Percentiles rank a stretch among this genome's conserved stretches.
Evolutionary conservation across 2,113 vertebrate genomes (phyloP).

Genomic region (Hucho hucho): DNA sequence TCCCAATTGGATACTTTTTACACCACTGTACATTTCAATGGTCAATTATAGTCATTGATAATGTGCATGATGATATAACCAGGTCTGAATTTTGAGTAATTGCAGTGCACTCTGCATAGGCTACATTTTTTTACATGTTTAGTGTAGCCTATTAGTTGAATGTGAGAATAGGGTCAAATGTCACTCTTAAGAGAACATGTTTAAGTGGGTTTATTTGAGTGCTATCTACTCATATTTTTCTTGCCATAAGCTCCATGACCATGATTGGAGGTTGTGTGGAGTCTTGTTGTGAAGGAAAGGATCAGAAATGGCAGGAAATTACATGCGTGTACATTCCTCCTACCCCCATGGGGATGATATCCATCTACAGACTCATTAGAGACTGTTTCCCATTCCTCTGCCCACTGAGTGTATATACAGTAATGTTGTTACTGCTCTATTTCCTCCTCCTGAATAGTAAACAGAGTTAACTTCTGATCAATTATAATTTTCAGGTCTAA

Average conservation of each 20-base stretch:
- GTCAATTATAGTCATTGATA: neutral
- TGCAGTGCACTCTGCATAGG: too few relatives aligned
- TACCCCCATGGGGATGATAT: neutral
- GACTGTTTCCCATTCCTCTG: slow-evolving; percentile 19
- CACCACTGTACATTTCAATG: neutral
- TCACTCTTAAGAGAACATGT: neutral
- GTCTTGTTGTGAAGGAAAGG: slow-evolving; percentile 9
- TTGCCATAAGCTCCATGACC: neutral
- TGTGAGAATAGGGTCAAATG: neutral
- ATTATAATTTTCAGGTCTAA: too few relatives aligned
- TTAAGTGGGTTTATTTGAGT: neutral
- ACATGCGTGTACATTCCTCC: slow-evolving; percentile 13
- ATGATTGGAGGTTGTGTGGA: neutral
- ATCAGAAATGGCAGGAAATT: slow-evolving; percentile 1
- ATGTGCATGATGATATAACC: neutral
- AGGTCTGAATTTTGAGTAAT: neutral
- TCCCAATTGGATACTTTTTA: too few relatives aligned
- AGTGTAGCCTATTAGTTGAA: too few relatives aligned
- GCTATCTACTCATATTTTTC: neutral
- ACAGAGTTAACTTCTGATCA: slow-evolving; percentile 5
- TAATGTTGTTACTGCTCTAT: neutral
- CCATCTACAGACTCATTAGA: slow-evolving; percentile 10
- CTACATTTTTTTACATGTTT: too few relatives aligned
- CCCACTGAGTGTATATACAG: neutral
- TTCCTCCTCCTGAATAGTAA: neutral